Evolutionary conservation across 2,113 vertebrate species (phyloP).

Genomic region (Chionodraco myersi): DNA sequence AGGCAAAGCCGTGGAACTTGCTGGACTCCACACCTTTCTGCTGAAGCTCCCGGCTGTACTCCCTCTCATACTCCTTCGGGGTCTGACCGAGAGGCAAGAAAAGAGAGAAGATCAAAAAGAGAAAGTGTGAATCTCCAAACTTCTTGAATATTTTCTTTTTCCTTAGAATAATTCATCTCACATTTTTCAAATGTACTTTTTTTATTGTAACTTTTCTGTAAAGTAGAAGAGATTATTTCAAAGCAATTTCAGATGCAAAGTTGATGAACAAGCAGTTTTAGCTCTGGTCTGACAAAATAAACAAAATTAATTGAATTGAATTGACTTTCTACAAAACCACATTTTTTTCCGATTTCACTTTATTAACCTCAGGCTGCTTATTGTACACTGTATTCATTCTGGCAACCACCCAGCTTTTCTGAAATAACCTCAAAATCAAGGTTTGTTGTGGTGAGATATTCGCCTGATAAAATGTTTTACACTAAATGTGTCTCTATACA

Average conservation of each 20-base stretch:
- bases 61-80: conserved; percentile 95
- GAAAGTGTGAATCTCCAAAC: conserved; percentile 1
- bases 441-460: not conserved
- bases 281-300: not conserved
- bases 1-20: conserved; percentile 98
- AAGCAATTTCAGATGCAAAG: conserved; percentile 15
- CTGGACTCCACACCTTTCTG: conserved; percentile 93
- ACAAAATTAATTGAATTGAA: too few relatives aligned
- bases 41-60: conserved; percentile 92
- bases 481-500: not conserved
- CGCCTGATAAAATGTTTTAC: not conserved
- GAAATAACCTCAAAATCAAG: not conserved
- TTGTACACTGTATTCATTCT: not conserved
- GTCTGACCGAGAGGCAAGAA: conserved; percentile 82
- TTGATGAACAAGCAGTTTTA: conserved; percentile 21
- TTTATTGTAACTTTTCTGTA: not conserved
- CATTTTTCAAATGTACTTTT: conserved; percentile 5
- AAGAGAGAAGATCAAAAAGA: not conserved
- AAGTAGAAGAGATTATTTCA: conserved; percentile 7
- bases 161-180: not conserved
- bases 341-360: too few relatives aligned
- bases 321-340: too few relatives aligned
- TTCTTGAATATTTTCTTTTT: not conserved
- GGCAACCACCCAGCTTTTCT: not conserved
- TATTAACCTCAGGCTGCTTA: too few relatives aligned